These are phyloP conservation scores for Sylvilagus bachmani DNA, from an alignment of 2,113 vertebrate genomes.

Conservation along the genomic window DNA sequence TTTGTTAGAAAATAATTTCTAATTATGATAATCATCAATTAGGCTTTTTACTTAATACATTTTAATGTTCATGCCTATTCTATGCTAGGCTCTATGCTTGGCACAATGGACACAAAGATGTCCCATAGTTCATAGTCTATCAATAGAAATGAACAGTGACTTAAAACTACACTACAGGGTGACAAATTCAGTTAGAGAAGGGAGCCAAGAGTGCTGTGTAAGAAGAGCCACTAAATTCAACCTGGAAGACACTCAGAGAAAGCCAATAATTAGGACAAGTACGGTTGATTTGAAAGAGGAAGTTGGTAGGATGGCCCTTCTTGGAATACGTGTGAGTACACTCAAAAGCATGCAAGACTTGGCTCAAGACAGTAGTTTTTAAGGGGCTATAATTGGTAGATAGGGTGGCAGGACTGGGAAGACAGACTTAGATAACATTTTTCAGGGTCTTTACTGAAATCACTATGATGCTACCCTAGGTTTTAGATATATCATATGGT, in stretches of 20 bases:
- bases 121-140: not conserved
- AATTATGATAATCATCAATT: not conserved
- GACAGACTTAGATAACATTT: not conserved
- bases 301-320: not conserved
- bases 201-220: not conserved
- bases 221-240: not conserved
- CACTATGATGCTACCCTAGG: not conserved
- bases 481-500: not conserved
- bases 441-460: not conserved
- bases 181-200: not conserved
- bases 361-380: not conserved
- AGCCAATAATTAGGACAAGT: not conserved
- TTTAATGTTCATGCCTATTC: not conserved
- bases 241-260: not conserved
- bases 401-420: not conserved
- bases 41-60: not conserved
- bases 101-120: not conserved
- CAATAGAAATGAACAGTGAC: not conserved
- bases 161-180: not conserved
- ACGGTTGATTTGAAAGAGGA: not conserved
- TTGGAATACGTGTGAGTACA: not conserved
- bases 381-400: not conserved
- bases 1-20: conserved; percentile 3
- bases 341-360: not conserved
- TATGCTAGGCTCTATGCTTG: not conserved